Percentiles rank a stretch among this genome's conserved stretches.
Evolutionary conservation across 2,113 vertebrate genomes (phyloP).

Genomic region (Ranitomeya variabilis): DNA sequence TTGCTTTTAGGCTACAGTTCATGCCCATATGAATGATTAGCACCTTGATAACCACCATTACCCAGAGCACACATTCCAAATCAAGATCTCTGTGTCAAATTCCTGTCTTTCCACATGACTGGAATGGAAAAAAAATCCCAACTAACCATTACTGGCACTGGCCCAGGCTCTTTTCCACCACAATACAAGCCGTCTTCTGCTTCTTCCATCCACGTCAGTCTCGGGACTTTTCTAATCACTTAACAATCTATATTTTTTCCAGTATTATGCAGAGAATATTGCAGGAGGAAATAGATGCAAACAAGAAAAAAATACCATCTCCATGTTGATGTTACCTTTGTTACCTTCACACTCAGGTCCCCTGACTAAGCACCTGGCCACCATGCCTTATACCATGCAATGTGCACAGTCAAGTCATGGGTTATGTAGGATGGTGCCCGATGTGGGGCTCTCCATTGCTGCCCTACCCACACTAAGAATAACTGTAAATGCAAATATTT

Average conservation of each 20-base stretch:
- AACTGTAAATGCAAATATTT: no score
- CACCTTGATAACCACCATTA: conserved; percentile 53
- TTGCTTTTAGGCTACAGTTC: background rate
- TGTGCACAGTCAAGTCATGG: no score
- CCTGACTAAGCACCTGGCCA: no score
- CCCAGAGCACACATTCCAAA: conserved; percentile 54
- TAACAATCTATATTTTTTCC: background rate
- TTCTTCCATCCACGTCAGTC: conserved; percentile 12
- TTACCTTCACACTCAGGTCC: no score
- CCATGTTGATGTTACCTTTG: no score
- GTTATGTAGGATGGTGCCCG: no score
- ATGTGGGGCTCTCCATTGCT: no score
- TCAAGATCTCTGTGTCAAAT: conserved; percentile 57
- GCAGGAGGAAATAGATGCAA: background rate
- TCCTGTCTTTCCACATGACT: conserved; percentile 59
- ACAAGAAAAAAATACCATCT: no score
- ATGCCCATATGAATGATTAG: conserved; percentile 29
- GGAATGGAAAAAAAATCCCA: conserved; percentile 55
- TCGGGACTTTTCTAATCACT: background rate
- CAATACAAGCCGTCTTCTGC: background rate
- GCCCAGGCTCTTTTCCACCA: conserved; percentile 33
- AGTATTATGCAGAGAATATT: background rate
- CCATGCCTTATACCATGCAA: no score
- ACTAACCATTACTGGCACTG: conserved; percentile 46
- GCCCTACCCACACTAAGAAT: no score